These are phyloP conservation scores for Hylyphantes graminicola DNA, from an alignment of 1,140 invertebrate genomes.

Conservation along the genomic window DNA sequence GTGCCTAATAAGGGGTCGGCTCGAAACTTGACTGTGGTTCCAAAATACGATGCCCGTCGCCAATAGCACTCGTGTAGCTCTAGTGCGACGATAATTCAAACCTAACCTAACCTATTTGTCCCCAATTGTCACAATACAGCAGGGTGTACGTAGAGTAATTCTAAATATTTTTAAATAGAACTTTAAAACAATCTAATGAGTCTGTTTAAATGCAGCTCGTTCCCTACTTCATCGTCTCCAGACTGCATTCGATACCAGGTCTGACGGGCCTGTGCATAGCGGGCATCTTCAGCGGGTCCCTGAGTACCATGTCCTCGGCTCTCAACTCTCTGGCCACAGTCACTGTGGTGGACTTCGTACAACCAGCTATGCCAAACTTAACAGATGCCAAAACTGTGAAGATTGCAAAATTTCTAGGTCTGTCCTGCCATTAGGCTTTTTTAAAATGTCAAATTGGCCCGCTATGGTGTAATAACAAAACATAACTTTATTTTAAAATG, in stretches of 20 bases:
- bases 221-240: not conserved
- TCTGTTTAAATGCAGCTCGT: not conserved
- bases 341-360: not conserved
- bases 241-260: not conserved
- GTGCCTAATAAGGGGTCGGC: no score
- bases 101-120: no score
- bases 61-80: no score
- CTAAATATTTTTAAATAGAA: no score
- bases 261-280: not conserved
- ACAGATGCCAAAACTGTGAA: not conserved
- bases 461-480: no score
- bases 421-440: no score
- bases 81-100: no score
- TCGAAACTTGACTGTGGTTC: no score
- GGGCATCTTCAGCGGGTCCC: slow-evolving; percentile 10
- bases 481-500: not conserved
- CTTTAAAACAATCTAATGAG: not conserved
- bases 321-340: slow-evolving; percentile 6
- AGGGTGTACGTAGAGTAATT: not conserved
- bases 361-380: not conserved
- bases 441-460: no score
- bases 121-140: not conserved
- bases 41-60: no score
- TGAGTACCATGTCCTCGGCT: slow-evolving; percentile 15
- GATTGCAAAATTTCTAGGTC: not conserved